These are phyloP conservation scores for Austrolebias charrua DNA, from an alignment of 2,797 vertebrate species.

Conservation along the genomic window DNA sequence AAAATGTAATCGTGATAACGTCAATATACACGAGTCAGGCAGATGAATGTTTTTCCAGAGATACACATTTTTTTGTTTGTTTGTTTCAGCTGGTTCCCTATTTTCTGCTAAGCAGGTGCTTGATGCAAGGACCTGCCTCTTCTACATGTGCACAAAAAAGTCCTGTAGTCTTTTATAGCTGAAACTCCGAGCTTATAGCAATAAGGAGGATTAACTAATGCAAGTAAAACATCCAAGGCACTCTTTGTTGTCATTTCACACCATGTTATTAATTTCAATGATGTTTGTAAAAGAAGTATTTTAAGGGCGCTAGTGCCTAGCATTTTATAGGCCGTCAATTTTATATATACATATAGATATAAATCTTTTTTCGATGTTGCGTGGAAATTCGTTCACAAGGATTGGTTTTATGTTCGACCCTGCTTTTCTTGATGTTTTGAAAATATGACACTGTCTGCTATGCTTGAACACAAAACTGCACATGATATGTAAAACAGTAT, in stretches of 20 bases:
- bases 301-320: slow-evolving; percentile 79
- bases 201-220: slow-evolving; percentile 89
- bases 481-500: slow-evolving; percentile 97
- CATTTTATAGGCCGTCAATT: slow-evolving; percentile 78
- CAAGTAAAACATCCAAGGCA: slow-evolving; percentile 95
- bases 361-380: slow-evolving; percentile 65
- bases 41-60: slow-evolving; percentile 88
- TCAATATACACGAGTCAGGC: slow-evolving; percentile 76
- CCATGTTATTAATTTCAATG: slow-evolving; percentile 83
- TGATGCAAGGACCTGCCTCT: slow-evolving; percentile 85
- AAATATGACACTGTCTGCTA: slow-evolving; percentile 83
- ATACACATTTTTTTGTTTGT: slow-evolving; percentile 56
- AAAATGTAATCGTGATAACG: slow-evolving; percentile 70
- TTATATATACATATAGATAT: slow-evolving; percentile 61
- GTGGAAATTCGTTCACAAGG: slow-evolving; percentile 82
- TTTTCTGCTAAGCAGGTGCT: slow-evolving; percentile 80
- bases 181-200: slow-evolving; percentile 87
- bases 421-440: slow-evolving; percentile 87
- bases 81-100: slow-evolving; percentile 73
- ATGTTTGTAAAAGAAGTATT: slow-evolving; percentile 80
- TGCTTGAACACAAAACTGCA: slow-evolving; percentile 90
- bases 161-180: slow-evolving; percentile 78
- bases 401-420: slow-evolving; percentile 81
- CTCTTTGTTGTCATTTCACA: slow-evolving; percentile 86
- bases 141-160: slow-evolving; percentile 82